These are phyloP conservation scores for Netelia fuscicornis DNA, from an alignment of 2,888 invertebrate species.

Conservation along the genomic window DNA sequence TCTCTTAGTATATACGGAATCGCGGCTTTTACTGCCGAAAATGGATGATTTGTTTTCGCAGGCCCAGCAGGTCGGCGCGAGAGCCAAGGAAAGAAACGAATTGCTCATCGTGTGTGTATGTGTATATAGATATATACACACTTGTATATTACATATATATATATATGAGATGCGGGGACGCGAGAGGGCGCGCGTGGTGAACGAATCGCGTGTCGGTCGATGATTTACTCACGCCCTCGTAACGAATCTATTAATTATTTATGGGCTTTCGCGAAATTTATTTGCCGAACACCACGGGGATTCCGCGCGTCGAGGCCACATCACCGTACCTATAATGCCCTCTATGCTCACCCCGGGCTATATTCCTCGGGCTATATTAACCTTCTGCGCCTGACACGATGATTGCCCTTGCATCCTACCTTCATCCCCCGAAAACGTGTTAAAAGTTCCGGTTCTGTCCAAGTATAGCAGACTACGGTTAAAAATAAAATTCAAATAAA, in stretches of 20 bases:
- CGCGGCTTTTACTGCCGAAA: constrained; percentile 76
- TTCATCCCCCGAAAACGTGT: constrained; percentile 17
- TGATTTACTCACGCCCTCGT: constrained; percentile 81
- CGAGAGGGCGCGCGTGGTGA: constrained; percentile 70
- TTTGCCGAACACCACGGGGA: constrained; percentile 77
- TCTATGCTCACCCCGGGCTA: constrained; percentile 35
- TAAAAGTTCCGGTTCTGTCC: constrained; percentile 36
- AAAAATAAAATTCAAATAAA: not conserved
- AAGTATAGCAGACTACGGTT: not conserved
- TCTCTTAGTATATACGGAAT: constrained; percentile 61
- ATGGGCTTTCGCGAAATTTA: constrained; percentile 80
- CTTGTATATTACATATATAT: not conserved
- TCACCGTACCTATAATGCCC: constrained; percentile 24
- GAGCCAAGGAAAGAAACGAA: constrained; percentile 45
- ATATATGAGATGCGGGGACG: constrained; percentile 12
- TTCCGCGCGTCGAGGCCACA: constrained; percentile 70
- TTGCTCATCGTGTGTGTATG: not conserved
- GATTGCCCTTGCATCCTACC: constrained; percentile 35
- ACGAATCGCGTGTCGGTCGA: constrained; percentile 77
- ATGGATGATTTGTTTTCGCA: constrained; percentile 77
- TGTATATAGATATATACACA: constrained; percentile 9
- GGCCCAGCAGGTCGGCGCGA: constrained; percentile 74
- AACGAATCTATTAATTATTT: constrained; percentile 83
- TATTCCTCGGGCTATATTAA: constrained; percentile 57
- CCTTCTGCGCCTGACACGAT: constrained; percentile 66